Conservation (phyloP, 1,140 invertebrate genomes). For the Zaprionus ghesquierei region DNA sequence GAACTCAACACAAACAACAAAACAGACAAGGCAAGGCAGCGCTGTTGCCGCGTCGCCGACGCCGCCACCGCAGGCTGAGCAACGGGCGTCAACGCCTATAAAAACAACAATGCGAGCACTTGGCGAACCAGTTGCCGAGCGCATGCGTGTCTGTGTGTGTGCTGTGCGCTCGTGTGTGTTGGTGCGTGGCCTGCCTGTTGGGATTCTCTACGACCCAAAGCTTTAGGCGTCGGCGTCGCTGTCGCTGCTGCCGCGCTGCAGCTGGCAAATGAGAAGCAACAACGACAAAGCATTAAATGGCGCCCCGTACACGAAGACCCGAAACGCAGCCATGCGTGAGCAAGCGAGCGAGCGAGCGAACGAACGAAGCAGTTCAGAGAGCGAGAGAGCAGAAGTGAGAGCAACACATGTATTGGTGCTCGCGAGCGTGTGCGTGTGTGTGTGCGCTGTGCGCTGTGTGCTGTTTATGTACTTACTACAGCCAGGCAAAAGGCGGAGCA, state of each 20-base stretch:
- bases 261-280: constrained; percentile 69
- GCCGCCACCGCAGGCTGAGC: constrained; percentile 22
- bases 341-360: constrained; percentile 14
- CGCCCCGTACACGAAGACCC: constrained; percentile 49
- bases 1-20: constrained; percentile 11
- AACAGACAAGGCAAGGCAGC: constrained; percentile 8
- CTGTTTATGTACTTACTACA: constrained; percentile 6
- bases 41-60: constrained; percentile 14
- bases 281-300: constrained; percentile 64
- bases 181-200: constrained; percentile 57
- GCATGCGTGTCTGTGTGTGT: constrained; percentile 36
- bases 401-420: constrained; percentile 29
- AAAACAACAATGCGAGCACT: constrained; percentile 48
- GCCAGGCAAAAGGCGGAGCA: constrained; percentile 67
- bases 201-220: constrained; percentile 58
- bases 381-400: constrained; percentile 11
- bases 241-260: constrained; percentile 26
- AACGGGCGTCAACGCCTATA: constrained; percentile 58
- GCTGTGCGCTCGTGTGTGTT: constrained; percentile 20
- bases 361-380: constrained; percentile 19
- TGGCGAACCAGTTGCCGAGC: constrained; percentile 66
- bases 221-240: constrained; percentile 32
- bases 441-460: constrained; percentile 1
- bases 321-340: constrained; percentile 48
- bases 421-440: background rate